Conservation (phyloP, 2,888 invertebrate genomes). For the Oligia fasciuncula region DNA sequence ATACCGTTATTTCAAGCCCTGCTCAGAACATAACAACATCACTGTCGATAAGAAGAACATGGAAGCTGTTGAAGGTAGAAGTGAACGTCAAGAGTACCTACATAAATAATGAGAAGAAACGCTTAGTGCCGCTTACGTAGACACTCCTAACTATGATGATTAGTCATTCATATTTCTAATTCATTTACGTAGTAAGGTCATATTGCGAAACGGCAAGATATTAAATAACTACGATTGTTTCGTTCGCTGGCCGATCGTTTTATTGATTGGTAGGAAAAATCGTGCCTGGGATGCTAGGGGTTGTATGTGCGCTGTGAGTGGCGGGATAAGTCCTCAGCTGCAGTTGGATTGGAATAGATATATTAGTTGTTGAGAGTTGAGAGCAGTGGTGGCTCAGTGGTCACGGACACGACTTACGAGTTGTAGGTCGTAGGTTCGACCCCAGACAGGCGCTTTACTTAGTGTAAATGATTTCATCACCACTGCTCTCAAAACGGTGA, state of each 20-base stretch:
- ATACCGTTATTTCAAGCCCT: no score
- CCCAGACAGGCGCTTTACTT: no score
- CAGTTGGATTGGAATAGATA: no score
- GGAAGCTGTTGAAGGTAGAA: not conserved
- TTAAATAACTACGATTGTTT: slow-evolving; percentile 80
- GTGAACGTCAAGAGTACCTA: not conserved
- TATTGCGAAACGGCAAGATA: slow-evolving; percentile 63
- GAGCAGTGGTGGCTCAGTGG: no score
- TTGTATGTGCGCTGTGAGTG: slow-evolving; percentile 40
- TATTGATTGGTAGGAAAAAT: slow-evolving; percentile 87
- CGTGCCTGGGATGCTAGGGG: slow-evolving; percentile 78
- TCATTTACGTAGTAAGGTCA: slow-evolving; percentile 66
- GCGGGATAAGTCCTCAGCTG: slow-evolving; percentile 45
- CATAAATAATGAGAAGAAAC: not conserved
- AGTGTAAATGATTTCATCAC: no score
- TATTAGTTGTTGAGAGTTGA: no score
- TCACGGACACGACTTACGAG: no score
- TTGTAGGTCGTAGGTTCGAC: no score
- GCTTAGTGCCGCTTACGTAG: slow-evolving; percentile 1
- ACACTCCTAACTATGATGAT: slow-evolving; percentile 26
- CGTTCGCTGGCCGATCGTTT: slow-evolving; percentile 78
- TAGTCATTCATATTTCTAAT: slow-evolving; percentile 65
- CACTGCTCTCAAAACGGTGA: no score
- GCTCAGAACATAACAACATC: not conserved
- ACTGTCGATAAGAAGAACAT: not conserved